A percentile compares a stretch with the other conserved stretches of the same genome.
These are phyloP conservation scores for Scartelaos histophorus DNA, from an alignment of 2,113 vertebrate genomes.

Conservation along the genomic window DNA sequence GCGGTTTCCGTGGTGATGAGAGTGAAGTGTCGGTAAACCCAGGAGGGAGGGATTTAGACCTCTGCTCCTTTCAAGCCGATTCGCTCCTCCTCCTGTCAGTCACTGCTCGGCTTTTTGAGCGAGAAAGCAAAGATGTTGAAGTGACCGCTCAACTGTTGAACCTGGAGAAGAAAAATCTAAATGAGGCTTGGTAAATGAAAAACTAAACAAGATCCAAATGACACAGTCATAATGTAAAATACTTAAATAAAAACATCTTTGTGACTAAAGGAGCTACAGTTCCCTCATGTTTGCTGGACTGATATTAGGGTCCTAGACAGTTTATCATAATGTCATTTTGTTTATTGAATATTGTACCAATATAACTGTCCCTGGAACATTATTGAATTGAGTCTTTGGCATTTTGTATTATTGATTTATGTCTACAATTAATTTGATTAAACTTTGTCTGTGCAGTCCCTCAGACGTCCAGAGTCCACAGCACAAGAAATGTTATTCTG, in stretches of 20 bases:
- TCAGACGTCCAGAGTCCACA: no score
- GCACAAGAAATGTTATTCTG: no score
- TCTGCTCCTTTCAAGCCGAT: constrained; percentile 83
- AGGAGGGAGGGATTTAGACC: constrained; percentile 79
- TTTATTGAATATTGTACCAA: not conserved
- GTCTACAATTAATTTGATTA: no score
- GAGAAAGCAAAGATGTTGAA: constrained; percentile 94
- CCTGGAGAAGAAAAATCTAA: constrained; percentile 67
- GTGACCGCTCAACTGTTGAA: constrained; percentile 90
- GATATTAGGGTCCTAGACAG: no score
- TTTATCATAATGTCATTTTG: not conserved
- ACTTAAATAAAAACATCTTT: no score
- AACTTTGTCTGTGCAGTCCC: no score
- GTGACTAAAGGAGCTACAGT: no score
- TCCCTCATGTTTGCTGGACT: no score
- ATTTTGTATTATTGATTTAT: no score
- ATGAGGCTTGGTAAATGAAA: not conserved
- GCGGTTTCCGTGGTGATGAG: constrained; percentile 79
- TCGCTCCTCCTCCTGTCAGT: constrained; percentile 93
- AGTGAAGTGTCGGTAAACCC: constrained; percentile 82
- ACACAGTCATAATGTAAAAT: no score
- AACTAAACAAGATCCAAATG: no score
- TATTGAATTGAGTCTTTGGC: not conserved
- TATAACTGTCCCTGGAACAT: not conserved
- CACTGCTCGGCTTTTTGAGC: constrained; percentile 85